A percentile compares a stretch with the other conserved stretches of the same genome.
Conservation (phyloP, 2,113 vertebrate species). For the Rhinichthys klamathensis region DNA sequence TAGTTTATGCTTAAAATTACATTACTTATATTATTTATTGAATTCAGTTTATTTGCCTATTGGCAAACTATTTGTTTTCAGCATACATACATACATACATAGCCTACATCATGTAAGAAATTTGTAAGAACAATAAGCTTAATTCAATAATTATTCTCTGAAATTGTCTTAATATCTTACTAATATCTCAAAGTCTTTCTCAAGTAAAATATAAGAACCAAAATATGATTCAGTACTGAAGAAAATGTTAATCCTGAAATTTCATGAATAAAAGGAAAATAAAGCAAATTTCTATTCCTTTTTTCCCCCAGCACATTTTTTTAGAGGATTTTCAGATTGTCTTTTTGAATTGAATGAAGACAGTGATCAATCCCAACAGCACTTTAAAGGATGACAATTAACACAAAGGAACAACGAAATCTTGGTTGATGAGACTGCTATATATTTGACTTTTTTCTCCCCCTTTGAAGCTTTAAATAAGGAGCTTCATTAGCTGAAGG, state of each 20-base stretch:
- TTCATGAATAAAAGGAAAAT: neutral
- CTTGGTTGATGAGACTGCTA: neutral
- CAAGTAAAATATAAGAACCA: neutral
- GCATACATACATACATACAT: too few relatives aligned
- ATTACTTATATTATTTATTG: too few relatives aligned
- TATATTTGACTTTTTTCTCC: neutral
- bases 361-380: neutral
- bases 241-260: neutral
- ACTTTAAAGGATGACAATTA: neutral
- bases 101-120: too few relatives aligned
- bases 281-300: too few relatives aligned
- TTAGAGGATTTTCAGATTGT: neutral
- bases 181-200: too few relatives aligned
- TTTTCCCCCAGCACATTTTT: neutral
- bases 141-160: too few relatives aligned
- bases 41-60: too few relatives aligned
- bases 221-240: neutral
- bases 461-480: constrained; percentile 26
- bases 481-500: constrained; percentile 21
- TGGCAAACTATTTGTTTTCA: too few relatives aligned
- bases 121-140: too few relatives aligned
- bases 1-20: too few relatives aligned
- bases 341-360: neutral
- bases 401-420: neutral
- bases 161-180: too few relatives aligned